Percentiles rank a stretch among this genome's conserved stretches.
phyloP scores from a whole-genome alignment of 2,113 vertebrate species.

The Thomomys bottae region DNA sequence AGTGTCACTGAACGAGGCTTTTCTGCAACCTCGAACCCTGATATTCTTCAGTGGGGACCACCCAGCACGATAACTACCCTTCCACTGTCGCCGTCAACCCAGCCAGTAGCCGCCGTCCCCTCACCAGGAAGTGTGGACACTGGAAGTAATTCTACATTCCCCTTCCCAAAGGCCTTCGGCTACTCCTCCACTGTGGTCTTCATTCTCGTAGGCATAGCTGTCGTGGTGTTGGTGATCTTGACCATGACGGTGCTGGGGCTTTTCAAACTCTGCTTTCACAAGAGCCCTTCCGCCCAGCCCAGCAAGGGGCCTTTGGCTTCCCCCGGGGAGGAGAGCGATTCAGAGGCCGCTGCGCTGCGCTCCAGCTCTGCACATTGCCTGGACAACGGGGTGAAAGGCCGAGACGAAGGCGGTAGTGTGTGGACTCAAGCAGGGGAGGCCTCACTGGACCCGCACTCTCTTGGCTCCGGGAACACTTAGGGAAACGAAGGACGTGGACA shows the following conservation, averaged over 20 bases:
- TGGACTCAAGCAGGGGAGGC: background rate
- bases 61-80: constrained; percentile 25
- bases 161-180: background rate
- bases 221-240: constrained; percentile 83
- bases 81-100: background rate
- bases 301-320: constrained; percentile 57
- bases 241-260: constrained; percentile 83
- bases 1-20: background rate
- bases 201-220: constrained; percentile 82
- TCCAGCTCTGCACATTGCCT: constrained; percentile 32
- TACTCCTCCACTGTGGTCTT: constrained; percentile 80
- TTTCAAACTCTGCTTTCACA: constrained; percentile 84
- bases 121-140: background rate
- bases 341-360: background rate
- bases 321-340: background rate
- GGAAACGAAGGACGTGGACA: background rate
- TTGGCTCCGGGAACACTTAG: background rate
- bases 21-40: background rate
- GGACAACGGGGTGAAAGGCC: constrained; percentile 24
- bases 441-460: background rate
- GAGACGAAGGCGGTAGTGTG: background rate
- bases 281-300: constrained; percentile 31
- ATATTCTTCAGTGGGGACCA: constrained; percentile 33
- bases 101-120: background rate
- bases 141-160: constrained; percentile 7